Evolutionary conservation across 2,113 vertebrate genomes (phyloP).

Genomic region (Cavia aperea): DNA sequence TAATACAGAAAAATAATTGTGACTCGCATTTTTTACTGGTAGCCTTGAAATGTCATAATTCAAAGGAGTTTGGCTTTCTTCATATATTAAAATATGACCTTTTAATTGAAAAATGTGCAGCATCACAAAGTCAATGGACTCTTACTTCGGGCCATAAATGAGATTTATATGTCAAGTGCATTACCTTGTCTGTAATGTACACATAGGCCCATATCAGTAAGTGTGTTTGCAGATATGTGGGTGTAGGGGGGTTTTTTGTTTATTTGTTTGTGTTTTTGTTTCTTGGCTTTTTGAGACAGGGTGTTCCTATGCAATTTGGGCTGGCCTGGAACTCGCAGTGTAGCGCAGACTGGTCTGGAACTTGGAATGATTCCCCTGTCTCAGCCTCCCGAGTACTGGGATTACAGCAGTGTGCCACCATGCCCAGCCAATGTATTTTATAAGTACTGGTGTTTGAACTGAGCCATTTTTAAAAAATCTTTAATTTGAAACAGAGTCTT

Average conservation of each 20-base stretch:
- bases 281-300: too few species aligned
- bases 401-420: too few species aligned
- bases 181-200: neutral
- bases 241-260: neutral
- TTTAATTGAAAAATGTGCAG: neutral
- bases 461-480: neutral
- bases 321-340: too few species aligned
- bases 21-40: neutral
- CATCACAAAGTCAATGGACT: neutral
- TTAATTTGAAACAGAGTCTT: neutral
- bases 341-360: too few species aligned
- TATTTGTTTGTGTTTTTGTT: too few species aligned
- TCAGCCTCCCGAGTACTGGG: too few species aligned
- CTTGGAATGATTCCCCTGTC: too few species aligned
- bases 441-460: neutral
- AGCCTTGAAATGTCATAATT: slow-evolving; percentile 14
- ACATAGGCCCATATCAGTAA: neutral
- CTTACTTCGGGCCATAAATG: neutral
- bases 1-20: neutral
- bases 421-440: neutral
- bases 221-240: neutral
- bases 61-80: neutral
- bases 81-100: neutral
- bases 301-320: too few species aligned
- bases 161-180: neutral